Evolutionary conservation across 1,140 invertebrate genomes (phyloP).

Genomic region (Oryzaephilus surinamensis): DNA sequence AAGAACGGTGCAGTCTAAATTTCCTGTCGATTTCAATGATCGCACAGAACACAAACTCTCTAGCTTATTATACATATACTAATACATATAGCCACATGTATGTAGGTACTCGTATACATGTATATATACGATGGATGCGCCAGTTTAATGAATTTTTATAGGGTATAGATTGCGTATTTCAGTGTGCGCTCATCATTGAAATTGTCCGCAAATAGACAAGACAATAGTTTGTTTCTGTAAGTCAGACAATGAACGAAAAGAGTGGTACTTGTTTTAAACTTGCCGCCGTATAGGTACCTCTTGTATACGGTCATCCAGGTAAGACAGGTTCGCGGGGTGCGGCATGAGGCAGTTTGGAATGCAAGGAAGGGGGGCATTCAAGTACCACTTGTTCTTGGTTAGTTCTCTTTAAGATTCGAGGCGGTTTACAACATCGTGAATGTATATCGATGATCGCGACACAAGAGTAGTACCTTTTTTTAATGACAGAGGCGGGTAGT

Average conservation of each 20-base stretch:
- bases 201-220: conserved; percentile 28
- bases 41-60: background rate
- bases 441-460: too few species aligned
- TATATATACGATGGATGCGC: conserved; percentile 1
- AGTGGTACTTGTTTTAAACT: conserved; percentile 27
- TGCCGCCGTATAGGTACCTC: conserved; percentile 20
- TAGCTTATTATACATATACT: too few species aligned
- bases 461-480: too few species aligned
- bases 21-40: background rate
- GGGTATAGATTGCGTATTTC: conserved; percentile 27
- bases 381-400: too few species aligned
- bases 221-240: conserved; percentile 32
- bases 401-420: conserved; percentile 29
- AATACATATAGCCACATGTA: too few species aligned
- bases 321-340: conserved; percentile 26
- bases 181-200: conserved; percentile 19
- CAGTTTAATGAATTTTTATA: conserved; percentile 11
- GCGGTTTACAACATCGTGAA: background rate
- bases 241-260: conserved; percentile 22
- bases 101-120: background rate
- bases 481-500: conserved; percentile 16
- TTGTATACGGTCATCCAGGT: conserved; percentile 6
- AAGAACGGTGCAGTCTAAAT: conserved; percentile 10
- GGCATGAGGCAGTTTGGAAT: conserved; percentile 30
- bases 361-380: conserved; percentile 32